phyloP scores from a whole-genome alignment of 2,888 invertebrate species.

The Galerucella pusilla region DNA sequence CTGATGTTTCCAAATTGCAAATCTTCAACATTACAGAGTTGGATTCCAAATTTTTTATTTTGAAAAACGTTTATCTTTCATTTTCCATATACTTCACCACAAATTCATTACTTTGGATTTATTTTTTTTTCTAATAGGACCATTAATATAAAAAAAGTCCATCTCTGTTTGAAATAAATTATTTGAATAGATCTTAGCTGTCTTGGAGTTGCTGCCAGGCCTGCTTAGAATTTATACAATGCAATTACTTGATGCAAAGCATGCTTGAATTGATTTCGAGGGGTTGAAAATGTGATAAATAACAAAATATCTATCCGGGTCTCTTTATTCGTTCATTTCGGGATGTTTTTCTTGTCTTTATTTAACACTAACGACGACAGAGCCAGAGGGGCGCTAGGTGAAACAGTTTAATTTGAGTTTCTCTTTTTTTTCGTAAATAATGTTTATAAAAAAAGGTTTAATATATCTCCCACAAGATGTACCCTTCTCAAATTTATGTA shows the following conservation, averaged over 20 bases:
- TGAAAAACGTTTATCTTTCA: too few species aligned
- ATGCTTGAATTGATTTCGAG: conserved; percentile 46
- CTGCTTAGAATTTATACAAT: conserved; percentile 57
- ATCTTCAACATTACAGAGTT: not conserved
- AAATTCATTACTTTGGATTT: too few species aligned
- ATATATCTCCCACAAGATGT: not conserved
- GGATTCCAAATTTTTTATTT: not conserved
- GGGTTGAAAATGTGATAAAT: conserved; percentile 45
- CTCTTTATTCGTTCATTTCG: conserved; percentile 29
- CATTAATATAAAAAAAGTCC: not conserved
- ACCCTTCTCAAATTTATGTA: conserved; percentile 9
- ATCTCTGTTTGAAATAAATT: conserved; percentile 20
- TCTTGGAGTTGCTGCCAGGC: conserved; percentile 44
- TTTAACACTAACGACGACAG: conserved; percentile 23
- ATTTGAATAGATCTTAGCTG: conserved; percentile 24
- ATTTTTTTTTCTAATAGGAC: not conserved
- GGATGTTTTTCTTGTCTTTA: conserved; percentile 33
- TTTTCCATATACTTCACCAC: not conserved
- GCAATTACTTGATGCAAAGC: conserved; percentile 54
- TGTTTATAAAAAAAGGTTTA: not conserved
- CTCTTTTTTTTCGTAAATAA: not conserved
- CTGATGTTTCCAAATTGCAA: not conserved
- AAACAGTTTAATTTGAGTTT: conserved; percentile 5
- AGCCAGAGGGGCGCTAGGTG: not conserved
- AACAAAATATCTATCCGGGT: conserved; percentile 41